A percentile compares a stretch with the other conserved stretches of the same genome.
These are phyloP conservation scores for Magallana angulata DNA, from an alignment of 1,140 invertebrate species.

Conservation along the genomic window DNA sequence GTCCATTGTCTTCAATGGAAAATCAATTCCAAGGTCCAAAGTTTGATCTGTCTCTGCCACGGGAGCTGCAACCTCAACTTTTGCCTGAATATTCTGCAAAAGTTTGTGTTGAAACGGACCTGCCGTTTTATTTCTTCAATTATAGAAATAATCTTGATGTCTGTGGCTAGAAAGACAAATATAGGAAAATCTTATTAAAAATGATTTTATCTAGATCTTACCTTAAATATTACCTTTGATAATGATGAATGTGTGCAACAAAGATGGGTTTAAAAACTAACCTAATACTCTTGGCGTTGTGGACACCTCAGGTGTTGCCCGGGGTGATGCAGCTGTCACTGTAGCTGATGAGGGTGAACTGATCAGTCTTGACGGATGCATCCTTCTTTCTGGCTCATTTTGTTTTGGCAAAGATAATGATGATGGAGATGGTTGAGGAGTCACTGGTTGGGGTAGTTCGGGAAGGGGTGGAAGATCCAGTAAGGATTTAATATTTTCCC, in stretches of 20 bases:
- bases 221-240: not conserved
- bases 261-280: not conserved
- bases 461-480: not conserved
- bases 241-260: not conserved
- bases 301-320: not conserved
- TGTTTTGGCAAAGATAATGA: not conserved
- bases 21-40: not conserved
- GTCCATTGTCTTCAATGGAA: not conserved
- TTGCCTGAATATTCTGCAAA: not conserved
- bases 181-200: not conserved
- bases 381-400: too few relatives aligned
- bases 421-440: not conserved
- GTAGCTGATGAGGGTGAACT: not conserved
- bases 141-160: not conserved
- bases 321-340: not conserved
- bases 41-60: not conserved
- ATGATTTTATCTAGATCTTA: not conserved
- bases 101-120: not conserved
- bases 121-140: not conserved
- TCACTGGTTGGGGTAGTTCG: not conserved
- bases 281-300: not conserved
- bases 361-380: too few relatives aligned
- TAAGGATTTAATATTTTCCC: not conserved
- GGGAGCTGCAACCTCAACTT: not conserved
- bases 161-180: not conserved